Evolutionary conservation across 1,140 invertebrate genomes (phyloP).

Genomic region (Meloidogyne floridensis): DNA sequence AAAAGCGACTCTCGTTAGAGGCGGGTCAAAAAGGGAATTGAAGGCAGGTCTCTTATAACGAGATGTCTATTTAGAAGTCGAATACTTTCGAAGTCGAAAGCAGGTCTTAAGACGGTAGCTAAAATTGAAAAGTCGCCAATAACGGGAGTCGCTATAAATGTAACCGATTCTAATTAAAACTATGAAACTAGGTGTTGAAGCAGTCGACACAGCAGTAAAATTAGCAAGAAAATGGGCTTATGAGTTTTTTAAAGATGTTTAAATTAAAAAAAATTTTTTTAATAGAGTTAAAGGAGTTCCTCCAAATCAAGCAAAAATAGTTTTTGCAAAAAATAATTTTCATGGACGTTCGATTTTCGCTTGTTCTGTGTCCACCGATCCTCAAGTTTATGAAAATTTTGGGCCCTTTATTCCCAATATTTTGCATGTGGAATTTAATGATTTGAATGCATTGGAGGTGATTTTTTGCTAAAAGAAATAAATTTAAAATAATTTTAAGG

Average conservation of each 20-base stretch:
- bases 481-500: background rate
- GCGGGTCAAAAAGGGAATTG: no score
- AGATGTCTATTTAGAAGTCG: no score
- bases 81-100: no score
- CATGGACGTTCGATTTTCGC: slow-evolving; percentile 94
- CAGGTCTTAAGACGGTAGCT: no score
- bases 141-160: no score
- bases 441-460: slow-evolving; percentile 80
- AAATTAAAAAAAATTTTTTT: background rate
- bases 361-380: slow-evolving; percentile 89
- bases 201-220: slow-evolving; percentile 92
- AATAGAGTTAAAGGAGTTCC: slow-evolving; percentile 79
- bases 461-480: background rate
- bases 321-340: slow-evolving; percentile 93
- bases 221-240: slow-evolving; percentile 91
- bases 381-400: slow-evolving; percentile 73
- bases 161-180: no score
- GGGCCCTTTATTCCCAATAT: slow-evolving; percentile 97
- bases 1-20: no score
- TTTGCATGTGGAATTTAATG: slow-evolving; percentile 83
- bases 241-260: slow-evolving; percentile 56
- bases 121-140: no score
- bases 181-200: slow-evolving; percentile 78
- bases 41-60: no score
- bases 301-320: slow-evolving; percentile 82